Evolutionary conservation across 2,113 vertebrate species (phyloP).

Genomic region (Stegastes partitus): DNA sequence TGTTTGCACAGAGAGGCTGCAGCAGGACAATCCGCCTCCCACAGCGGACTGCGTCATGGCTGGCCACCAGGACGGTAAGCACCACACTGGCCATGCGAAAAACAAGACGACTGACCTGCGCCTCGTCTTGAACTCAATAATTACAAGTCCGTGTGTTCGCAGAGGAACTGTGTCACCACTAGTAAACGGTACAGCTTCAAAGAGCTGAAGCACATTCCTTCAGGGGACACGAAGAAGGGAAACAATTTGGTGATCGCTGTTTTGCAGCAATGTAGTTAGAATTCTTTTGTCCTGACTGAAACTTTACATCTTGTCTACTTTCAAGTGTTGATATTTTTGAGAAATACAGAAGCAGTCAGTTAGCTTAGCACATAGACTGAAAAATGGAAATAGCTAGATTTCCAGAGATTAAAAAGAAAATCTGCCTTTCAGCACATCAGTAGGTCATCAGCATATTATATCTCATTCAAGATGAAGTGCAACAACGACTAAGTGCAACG

Average conservation of each 20-base stretch:
- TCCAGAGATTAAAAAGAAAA: too few relatives aligned
- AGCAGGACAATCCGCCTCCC: constrained; percentile 49
- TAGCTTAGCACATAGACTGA: not conserved
- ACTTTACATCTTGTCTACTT: not conserved
- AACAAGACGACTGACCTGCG: constrained; percentile 50
- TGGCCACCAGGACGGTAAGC: constrained; percentile 46
- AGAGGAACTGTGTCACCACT: not conserved
- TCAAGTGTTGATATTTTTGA: not conserved
- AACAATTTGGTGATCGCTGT: constrained; percentile 5
- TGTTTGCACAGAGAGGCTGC: constrained; percentile 69
- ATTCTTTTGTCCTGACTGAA: not conserved
- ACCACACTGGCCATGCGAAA: constrained; percentile 45
- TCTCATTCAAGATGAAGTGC: too few relatives aligned
- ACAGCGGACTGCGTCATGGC: constrained; percentile 54
- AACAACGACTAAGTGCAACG: too few relatives aligned
- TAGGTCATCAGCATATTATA: too few relatives aligned
- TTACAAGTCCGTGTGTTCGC: constrained; percentile 20
- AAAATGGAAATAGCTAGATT: not conserved
- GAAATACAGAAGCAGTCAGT: not conserved
- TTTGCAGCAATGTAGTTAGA: constrained; percentile 1
- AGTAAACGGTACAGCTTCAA: not conserved
- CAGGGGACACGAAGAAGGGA: not conserved
- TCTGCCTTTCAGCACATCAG: too few relatives aligned
- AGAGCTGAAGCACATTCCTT: not conserved
- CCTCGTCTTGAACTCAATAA: constrained; percentile 3